Evolutionary conservation across 1,140 invertebrate species (phyloP), one percentile per base, ranked within the genome.

Genomic region (Drosophila funebris): DNA sequence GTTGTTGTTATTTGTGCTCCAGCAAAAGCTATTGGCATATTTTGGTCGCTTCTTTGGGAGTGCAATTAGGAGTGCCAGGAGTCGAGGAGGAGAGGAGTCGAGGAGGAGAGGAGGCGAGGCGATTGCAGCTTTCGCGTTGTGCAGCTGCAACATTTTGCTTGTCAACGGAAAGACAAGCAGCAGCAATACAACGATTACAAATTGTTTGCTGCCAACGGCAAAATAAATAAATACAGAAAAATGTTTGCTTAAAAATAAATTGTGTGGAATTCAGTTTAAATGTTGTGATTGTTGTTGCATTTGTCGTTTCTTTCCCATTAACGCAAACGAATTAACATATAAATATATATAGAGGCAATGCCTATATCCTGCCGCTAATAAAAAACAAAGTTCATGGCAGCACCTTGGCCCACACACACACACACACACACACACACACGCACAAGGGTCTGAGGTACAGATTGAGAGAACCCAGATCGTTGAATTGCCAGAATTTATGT

Each of bases 141-240:
- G 41, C 83, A 88, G 83, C 83, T 88, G 83, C 83, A 87, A 87
- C 78, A 87, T 87, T 78, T 87, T 87, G 37, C 67, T 68, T 84
- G 81, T 84, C 81, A 84, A 27, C 24, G 24, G 24, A 6, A 27
- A 3, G 62, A 43, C 68, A 63, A 36, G 20, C 39, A 63, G 54
- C 43, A 39, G 58, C 58, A 70, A 41, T 60, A 76, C 66, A 72
- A 67, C 79, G 79, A 82, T 83, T 82, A 81, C 78, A 83, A 82
- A 82, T 82, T 82, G 79, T 83, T 78, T 73, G 72, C 72, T 72
- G 80, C 53, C 74, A 57, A 57, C 41, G 57, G 58, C 53, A 44
- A 79, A 84, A 69, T 80, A 84, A 80, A 85, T 80, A 83, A 78
- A 83, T 78, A 84, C 57, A 69, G 44, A 48, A 60, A 63, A 63